Conservation (phyloP, 2,113 vertebrate species). For the Corapipo altera region DNA sequence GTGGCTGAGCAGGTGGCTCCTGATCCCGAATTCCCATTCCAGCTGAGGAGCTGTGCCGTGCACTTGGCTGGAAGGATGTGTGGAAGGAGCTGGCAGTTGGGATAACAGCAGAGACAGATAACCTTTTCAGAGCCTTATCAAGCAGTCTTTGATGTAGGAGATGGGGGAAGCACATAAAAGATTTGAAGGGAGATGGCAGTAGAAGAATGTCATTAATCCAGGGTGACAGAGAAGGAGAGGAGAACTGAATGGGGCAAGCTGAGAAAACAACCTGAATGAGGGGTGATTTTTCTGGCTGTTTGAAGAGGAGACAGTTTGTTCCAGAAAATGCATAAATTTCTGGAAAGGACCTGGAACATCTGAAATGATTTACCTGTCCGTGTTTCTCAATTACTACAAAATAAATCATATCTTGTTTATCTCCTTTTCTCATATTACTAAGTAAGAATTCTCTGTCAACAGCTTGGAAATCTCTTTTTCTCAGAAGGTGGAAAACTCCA, state of each 20-base stretch:
- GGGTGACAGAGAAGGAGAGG: not conserved
- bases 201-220: not conserved
- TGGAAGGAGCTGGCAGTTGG: not conserved
- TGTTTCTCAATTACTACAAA: not conserved
- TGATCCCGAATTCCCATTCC: not conserved
- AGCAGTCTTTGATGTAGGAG: not conserved
- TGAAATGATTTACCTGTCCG: not conserved
- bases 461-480: not conserved
- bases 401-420: not conserved
- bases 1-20: not conserved
- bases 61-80: not conserved
- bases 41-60: rapidly evolving
- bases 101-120: not conserved
- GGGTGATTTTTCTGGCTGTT: not conserved
- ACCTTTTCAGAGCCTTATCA: not conserved
- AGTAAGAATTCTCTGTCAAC: not conserved
- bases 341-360: not conserved
- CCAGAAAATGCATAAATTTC: not conserved
- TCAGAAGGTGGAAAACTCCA: not conserved
- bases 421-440: not conserved
- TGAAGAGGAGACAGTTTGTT: not conserved
- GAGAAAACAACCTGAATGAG: not conserved
- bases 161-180: not conserved
- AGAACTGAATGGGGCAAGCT: not conserved
- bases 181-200: not conserved